Base-by-base conservation (phyloP, 2,888 invertebrate species). In the Hemaris fuciformis region DNA sequence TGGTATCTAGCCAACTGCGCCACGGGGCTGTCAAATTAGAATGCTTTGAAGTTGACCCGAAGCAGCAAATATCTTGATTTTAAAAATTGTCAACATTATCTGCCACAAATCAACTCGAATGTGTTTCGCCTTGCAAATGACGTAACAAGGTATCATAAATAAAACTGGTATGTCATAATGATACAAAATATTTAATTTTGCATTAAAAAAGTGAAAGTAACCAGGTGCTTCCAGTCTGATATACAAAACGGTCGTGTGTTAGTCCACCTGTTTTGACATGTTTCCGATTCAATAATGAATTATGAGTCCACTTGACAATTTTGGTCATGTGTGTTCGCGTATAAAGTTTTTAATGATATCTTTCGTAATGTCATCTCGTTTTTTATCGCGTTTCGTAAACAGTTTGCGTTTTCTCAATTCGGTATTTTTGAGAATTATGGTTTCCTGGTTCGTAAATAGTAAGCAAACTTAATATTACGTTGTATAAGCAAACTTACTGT, bases 161-260 rank as follows among this genome's bases (percentile, higher is more conserved):
- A 4, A 48, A 61, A 64, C 67, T 65, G 18, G 48, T 53, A 66
- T 69, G 66, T 68, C 61, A 68, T 68, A 70, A 69, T 67, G 59
- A 59, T 60, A 61, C 23, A 61, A 70, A 65, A 64, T 66, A 63
- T 67, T 59, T 67, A 56, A 61, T 67, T 64, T 63, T 56, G 60
- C 62, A 60, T 64, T 57, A 64, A 65, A 25, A 64, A 66, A 68
- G 74, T 66, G 75, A 76, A 76, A 76, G 72, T 71, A 64, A 68
- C 69, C 67, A 64, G 73, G 75, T 61, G 64, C 65, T 71, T 70
- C 69, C 71, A 63, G 63, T 65, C 70, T 67, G 59, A 46, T 59
- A 38, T 62, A 62, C 61, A 34, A 38, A 60, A 59, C 31, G 57
- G 57, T 53, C 42, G 60, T 60, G 22, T 65, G 53, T 59, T 63